phyloP scores from a whole-genome alignment of 2,113 vertebrate genomes.

The Podarcis cretensis region DNA sequence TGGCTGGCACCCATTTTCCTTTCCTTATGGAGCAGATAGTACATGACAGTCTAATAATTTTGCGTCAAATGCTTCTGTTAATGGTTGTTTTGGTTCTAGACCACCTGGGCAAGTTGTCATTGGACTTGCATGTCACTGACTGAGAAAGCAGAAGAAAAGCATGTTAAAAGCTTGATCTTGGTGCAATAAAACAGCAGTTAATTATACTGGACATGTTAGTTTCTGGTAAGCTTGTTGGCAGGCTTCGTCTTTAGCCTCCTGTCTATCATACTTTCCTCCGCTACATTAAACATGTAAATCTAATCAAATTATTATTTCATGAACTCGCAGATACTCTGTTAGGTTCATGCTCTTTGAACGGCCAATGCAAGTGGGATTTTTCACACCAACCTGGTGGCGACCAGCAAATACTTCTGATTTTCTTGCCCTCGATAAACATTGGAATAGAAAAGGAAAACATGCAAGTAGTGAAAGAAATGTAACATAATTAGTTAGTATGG shows the following conservation, averaged over 20 bases:
- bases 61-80: not conserved
- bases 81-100: constrained; percentile 23
- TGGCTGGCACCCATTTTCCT: constrained; percentile 23
- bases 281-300: constrained; percentile 6
- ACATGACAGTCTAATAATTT: not conserved
- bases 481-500: not conserved
- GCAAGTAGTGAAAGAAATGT: not conserved
- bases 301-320: constrained; percentile 4
- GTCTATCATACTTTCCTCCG: not conserved
- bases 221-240: constrained; percentile 22
- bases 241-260: not conserved
- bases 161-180: constrained; percentile 22
- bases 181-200: constrained; percentile 38
- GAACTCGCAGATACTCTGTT: not conserved
- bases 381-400: not conserved
- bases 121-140: constrained; percentile 19
- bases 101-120: constrained; percentile 38
- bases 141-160: constrained; percentile 54
- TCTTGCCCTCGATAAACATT: not conserved
- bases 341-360: not conserved
- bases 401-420: not conserved
- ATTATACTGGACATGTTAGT: constrained; percentile 37
- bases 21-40: not conserved
- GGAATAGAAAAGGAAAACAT: constrained; percentile 1
- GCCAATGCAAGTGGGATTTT: constrained; percentile 19